Evolutionary conservation across 2,797 vertebrate species (phyloP), one percentile per base, ranked within the genome.

Genomic region (Acanthopagrus latus): DNA sequence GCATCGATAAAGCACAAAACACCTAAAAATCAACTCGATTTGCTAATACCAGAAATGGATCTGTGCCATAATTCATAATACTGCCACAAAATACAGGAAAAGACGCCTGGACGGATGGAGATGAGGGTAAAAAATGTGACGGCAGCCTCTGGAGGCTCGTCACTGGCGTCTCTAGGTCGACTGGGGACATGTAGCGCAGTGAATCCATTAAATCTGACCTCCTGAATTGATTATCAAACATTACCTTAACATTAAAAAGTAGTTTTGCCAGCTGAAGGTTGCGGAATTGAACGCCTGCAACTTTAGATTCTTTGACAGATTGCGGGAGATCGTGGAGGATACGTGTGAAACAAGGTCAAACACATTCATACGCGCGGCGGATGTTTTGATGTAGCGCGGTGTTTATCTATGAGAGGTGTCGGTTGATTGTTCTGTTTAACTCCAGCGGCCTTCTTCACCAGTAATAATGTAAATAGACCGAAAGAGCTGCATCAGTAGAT

Each of bases 201-300:
- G 73, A 74, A 70, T 70, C 64, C 58, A 82, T 86, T 63, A 73
- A 71, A 69, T 48, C 13, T 64, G 33, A 77, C 65, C 60, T 58
- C 52, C 66, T 81, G 62, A 71, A 78, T 79, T 59, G 65, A 72
- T 85, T 71, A 50, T 38, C 27, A 76, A 38, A 52, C 50, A 43
- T 73, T 38, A 58, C 54, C 23, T 41, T 46, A 59, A 17, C 68
- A 60, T 72, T 46, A 27, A 16, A 16, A 16, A 64, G 44, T 7
- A 25, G 48, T 18, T 76, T 25, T 54, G 65, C 76, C 23, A 9
- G 65, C 65, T 65, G 66, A 71, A 81, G 65, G 82, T 84, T 58
- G 33, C 11, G 51, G 60, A 48, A 58, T 29, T 25, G 41, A 54
- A 70, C 17, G 16, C n/a, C 55, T 67, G 23, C 17, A 64, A 50